A percentile compares a stretch with the other conserved stretches of the same genome.
Evolutionary conservation across 2,797 vertebrate species (phyloP).

Genomic region (Lepilemur ruficaudatus): DNA sequence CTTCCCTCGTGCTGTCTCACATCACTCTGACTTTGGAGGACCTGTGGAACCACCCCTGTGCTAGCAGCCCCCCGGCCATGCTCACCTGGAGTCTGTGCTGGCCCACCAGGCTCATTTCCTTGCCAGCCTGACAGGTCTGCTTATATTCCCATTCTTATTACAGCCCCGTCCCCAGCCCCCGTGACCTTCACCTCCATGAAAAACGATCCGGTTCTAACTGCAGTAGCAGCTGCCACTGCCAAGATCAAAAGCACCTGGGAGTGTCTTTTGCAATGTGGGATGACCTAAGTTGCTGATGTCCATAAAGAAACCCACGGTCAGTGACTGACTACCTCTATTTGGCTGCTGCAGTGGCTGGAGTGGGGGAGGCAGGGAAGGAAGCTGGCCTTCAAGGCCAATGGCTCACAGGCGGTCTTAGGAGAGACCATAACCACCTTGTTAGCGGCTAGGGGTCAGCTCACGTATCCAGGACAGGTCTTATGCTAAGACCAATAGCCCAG

Average conservation of each 20-base stretch:
- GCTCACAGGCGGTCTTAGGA: neutral
- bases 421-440: neutral
- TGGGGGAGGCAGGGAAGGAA: neutral
- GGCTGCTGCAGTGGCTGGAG: neutral
- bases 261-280: neutral
- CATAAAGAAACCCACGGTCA: constrained; percentile 34
- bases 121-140: neutral
- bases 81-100: neutral
- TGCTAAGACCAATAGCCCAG: neutral
- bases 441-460: neutral
- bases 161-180: neutral
- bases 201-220: neutral
- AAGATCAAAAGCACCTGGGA: neutral
- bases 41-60: neutral
- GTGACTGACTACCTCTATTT: neutral
- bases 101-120: neutral
- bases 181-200: neutral
- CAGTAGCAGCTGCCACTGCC: neutral
- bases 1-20: too few relatives aligned
- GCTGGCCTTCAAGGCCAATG: neutral
- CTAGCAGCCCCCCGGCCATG: neutral
- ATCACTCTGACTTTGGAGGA: neutral
- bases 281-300: neutral
- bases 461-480: neutral
- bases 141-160: neutral